phyloP scores from a whole-genome alignment of 2,888 invertebrate genomes.

The Cephus sareptanus region DNA sequence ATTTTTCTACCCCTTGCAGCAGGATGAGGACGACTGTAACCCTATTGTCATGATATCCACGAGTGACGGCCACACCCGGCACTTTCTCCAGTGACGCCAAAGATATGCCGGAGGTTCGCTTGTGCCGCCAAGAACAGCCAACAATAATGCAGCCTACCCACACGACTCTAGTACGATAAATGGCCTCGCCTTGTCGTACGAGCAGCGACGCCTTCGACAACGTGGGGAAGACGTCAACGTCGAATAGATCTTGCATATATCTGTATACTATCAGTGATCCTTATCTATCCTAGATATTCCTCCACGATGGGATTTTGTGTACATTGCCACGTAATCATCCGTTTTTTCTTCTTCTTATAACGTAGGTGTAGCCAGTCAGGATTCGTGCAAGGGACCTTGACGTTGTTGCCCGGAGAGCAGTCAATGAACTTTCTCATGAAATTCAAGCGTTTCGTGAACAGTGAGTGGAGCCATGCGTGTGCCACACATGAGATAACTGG shows the following conservation, averaged over 20 bases:
- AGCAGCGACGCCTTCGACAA: not conserved
- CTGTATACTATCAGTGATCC: not conserved
- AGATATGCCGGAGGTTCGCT: conserved; percentile 29
- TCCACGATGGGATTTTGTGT: not conserved
- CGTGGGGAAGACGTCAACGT: not conserved
- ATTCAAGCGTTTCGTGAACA: not conserved
- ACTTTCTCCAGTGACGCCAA: conserved; percentile 49
- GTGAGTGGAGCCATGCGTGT: not conserved
- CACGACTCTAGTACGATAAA: not conserved
- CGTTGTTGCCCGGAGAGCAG: not conserved
- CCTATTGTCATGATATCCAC: not conserved
- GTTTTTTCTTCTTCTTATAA: not conserved
- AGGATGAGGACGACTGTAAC: not conserved
- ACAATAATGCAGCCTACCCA: not conserved
- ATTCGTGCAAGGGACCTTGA: not conserved
- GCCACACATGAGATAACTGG: not conserved
- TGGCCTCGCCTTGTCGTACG: not conserved
- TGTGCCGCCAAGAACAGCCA: not conserved
- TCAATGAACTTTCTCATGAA: conserved; percentile 6
- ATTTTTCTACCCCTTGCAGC: not conserved
- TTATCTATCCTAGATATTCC: not conserved
- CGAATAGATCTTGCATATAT: not conserved
- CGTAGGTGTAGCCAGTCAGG: not conserved
- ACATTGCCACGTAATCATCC: not conserved
- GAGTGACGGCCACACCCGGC: conserved; percentile 37